Evolutionary conservation across 2,888 invertebrate genomes (phyloP).

Genomic region (Lasioglossum oenotherae): DNA sequence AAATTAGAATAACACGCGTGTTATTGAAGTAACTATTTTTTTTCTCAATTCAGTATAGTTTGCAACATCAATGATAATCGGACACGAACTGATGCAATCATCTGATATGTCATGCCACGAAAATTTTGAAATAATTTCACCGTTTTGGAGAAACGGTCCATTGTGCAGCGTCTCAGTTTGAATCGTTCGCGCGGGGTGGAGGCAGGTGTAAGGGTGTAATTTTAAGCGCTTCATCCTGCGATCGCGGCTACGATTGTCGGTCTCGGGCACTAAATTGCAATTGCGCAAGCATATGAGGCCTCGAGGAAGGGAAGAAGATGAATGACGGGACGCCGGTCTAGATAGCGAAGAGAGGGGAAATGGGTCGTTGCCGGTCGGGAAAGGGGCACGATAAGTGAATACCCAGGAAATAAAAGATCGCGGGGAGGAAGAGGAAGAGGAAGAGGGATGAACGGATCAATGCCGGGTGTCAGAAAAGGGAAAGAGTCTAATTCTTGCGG

Average conservation of each 20-base stretch:
- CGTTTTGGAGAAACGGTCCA: no score
- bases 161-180: background rate
- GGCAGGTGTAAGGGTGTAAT: background rate
- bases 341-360: background rate
- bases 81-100: no score
- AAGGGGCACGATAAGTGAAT: conserved; percentile 45
- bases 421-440: background rate
- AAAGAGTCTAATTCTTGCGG: conserved; percentile 36
- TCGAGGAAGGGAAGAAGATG: background rate
- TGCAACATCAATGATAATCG: no score
- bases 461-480: conserved; percentile 23
- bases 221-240: conserved; percentile 25
- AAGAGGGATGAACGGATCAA: conserved; percentile 28
- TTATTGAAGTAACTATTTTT: no score
- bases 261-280: conserved; percentile 1
- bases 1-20: no score
- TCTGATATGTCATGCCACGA: no score
- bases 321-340: background rate
- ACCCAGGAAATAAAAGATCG: conserved; percentile 34
- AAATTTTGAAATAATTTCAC: no score
- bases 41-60: no score
- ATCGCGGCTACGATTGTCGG: background rate
- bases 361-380: conserved; percentile 15
- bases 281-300: background rate
- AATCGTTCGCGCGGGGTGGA: background rate